Evolutionary conservation across 2,797 vertebrate species (phyloP).

Genomic region (Sylvilagus floridanus): DNA sequence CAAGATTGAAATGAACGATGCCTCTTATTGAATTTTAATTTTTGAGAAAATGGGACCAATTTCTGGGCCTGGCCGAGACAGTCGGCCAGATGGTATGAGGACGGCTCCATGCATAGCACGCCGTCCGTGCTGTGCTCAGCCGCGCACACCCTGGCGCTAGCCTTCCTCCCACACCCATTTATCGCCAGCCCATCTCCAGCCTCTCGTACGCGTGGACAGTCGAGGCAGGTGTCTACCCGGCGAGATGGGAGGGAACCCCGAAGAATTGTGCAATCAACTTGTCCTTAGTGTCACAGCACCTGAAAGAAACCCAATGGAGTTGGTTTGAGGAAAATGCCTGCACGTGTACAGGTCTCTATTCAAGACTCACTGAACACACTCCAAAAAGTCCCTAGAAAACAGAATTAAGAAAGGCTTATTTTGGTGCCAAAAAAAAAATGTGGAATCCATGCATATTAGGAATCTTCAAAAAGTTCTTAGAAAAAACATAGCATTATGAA

Average conservation of each 20-base stretch:
- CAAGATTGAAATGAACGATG: conserved; percentile 72
- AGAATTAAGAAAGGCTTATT: too few relatives aligned
- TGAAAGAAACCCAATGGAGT: not conserved
- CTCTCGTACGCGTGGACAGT: not conserved
- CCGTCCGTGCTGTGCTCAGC: not conserved
- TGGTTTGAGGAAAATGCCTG: not conserved
- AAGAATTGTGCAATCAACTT: not conserved
- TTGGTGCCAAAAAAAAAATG: too few relatives aligned
- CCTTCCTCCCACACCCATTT: not conserved
- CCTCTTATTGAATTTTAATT: conserved; percentile 80
- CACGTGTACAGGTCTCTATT: not conserved
- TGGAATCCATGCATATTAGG: too few relatives aligned
- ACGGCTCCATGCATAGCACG: not conserved
- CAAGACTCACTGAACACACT: not conserved
- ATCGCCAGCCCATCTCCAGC: not conserved
- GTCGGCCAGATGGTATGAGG: not conserved
- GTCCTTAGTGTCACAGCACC: too few relatives aligned
- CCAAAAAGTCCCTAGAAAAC: too few relatives aligned
- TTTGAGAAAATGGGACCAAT: conserved; percentile 60
- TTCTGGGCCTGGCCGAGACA: conserved; percentile 31
- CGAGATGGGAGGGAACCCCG: not conserved
- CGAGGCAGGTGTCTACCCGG: not conserved
- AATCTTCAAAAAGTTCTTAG: too few relatives aligned
- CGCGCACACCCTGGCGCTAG: rapidly evolving
- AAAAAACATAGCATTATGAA: too few relatives aligned